Evolutionary conservation across 2,888 invertebrate species (phyloP), one percentile per base, ranked within the genome.

Genomic region (Drosophila bunnanda): DNA sequence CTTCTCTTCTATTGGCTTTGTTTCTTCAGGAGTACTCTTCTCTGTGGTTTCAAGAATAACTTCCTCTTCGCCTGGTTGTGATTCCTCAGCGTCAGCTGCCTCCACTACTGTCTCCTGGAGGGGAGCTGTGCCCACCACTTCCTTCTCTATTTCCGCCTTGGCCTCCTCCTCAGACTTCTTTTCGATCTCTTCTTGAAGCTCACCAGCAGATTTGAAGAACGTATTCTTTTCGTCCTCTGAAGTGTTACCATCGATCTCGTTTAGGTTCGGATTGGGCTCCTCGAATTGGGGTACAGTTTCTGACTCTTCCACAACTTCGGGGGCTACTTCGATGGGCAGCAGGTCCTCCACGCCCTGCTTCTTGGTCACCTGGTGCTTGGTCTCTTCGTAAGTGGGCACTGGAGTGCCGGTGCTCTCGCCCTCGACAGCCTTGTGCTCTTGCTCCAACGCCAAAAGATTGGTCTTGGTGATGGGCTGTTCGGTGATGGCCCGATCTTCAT

Each of bases 281-380:
- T 72, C 67, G 0, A 60, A n/a, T 17, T 57, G 30, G 2, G 57
- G 56, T 2, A 56, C 12, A 20, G 20, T 17, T 20, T 46, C 54
- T 13, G 17, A n/a, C 22, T 59, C 57, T 0, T 59, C 46, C 15
- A 22, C 44, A 10, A 53, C 44, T 25, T 52, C 66, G 13, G 54
- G 62, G 0, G 69, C 5, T 22, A 54, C 25, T 9, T 75, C 77
- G n/a, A 75, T 54, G 10, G 82, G 74, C 17, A 75, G 53, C 7
- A 78, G 46, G n/a, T 80, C 71, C 13, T 82, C 85, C 1, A 85
- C 85, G 4, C 85, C 85, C 36, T 87, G 85, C 22, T 85, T 85
- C 30, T 89, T 85, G 32, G 88, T 88, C 39, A 85, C 88, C 22
- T 85, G 85, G 48, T 85, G 85, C 41, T 89, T 80, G 39, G 74